Evolutionary conservation across 2,797 vertebrate genomes (phyloP), one percentile per base, ranked within the genome.

Genomic region (Neoniphon sammara): DNA sequence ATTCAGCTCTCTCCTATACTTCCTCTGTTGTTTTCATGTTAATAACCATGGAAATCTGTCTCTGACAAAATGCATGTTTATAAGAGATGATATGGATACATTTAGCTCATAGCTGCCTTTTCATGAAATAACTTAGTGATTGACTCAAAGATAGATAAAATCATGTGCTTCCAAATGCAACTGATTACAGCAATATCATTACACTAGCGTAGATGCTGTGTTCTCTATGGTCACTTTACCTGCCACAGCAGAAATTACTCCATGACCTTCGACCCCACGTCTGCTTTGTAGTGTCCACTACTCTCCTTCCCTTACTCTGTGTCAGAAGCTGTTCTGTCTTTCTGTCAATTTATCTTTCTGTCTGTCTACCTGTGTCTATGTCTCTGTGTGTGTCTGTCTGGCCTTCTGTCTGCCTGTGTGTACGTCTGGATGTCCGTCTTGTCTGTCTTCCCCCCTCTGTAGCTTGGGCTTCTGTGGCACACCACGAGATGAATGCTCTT

Each of bases 401-500:
- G 84, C 71, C 71, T 75, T 60, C 73, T 86, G 75, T 87, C 70
- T 88, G 66, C 70, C 67, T 89, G 74, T 87, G 76, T 73, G 67
- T 78, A 66, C 70, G 91, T 92, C 81, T 92, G 89, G 91, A 55
- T 1, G 75, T 89, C 78, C 87, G 76, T 90, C 74, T 90, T 76
- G 91, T 94, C 85, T 89, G 80, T 91, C 81, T 91, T 88, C 88
- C 87, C 91, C 90, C 89, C 81, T 94, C 91, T 93, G 91, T 95
- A 94, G 94, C 92, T 80, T 92, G 92, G 91, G 93, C 92, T 80
- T 94, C 93, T 94, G 91, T 95, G 93, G 94, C 92, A 94, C 92
- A 92, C 93, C 89, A 88, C 90, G 87, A 94, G 94, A 93, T 95
- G 94, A 95, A 93, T 93, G 91, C 92, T 95, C 92, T 95, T 95